These are phyloP conservation scores for Percopsis omiscomaycus DNA, from an alignment of 2,797 vertebrate species.

Conservation along the genomic window DNA sequence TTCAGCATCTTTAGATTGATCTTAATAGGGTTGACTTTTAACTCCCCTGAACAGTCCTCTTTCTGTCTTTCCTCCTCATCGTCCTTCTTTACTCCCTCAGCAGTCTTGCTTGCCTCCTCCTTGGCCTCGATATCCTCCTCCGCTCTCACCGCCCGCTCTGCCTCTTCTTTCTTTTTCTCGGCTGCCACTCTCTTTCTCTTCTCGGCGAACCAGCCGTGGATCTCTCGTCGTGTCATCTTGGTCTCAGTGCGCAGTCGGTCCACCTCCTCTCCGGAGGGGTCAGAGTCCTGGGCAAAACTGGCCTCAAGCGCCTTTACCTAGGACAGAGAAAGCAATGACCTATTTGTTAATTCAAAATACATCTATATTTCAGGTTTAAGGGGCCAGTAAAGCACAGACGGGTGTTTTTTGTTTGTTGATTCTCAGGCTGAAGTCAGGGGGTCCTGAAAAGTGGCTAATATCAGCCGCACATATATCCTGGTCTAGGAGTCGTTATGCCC, in stretches of 20 bases:
- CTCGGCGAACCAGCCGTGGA: constrained; percentile 95
- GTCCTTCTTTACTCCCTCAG: constrained; percentile 58
- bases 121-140: constrained; percentile 74
- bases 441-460: too few relatives aligned
- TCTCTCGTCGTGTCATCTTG: constrained; percentile 97
- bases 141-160: constrained; percentile 68
- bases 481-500: too few relatives aligned
- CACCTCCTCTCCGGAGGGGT: constrained; percentile 88
- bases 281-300: constrained; percentile 86
- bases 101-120: constrained; percentile 57
- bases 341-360: too few relatives aligned
- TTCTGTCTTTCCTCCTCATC: constrained; percentile 68
- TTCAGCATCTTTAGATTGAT: constrained; percentile 97
- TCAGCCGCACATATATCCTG: too few relatives aligned
- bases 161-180: constrained; percentile 81
- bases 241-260: constrained; percentile 90
- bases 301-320: constrained; percentile 89
- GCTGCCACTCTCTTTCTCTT: constrained; percentile 82
- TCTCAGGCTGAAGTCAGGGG: too few relatives aligned
- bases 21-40: constrained; percentile 96
- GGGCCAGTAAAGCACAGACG: too few relatives aligned
- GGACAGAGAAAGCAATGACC: neutral
- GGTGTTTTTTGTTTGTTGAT: too few relatives aligned
- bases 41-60: constrained; percentile 73
- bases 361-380: too few relatives aligned